Conservation (phyloP, 2,797 vertebrate species). For the Chromobotia macracanthus region DNA sequence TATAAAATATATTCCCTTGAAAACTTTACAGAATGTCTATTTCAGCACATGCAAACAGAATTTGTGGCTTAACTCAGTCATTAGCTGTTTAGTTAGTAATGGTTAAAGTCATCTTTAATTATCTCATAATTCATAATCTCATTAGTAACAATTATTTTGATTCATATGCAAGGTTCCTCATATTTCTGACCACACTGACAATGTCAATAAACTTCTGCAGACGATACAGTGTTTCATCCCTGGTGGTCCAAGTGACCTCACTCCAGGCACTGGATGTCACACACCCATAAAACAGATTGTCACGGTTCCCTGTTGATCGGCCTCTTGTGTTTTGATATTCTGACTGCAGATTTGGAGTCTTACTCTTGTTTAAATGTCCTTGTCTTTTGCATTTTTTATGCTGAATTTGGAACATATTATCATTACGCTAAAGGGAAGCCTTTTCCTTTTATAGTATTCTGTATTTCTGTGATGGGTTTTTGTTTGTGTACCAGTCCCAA, state of each 20-base stretch:
- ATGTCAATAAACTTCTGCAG: constrained; percentile 23
- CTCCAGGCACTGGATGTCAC: constrained; percentile 27
- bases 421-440: not conserved
- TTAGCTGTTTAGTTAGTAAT: not conserved
- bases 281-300: constrained; percentile 47
- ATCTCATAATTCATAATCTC: not conserved
- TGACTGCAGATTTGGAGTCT: constrained; percentile 3
- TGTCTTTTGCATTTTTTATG: not conserved
- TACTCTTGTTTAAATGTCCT: constrained; percentile 42
- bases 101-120: not conserved
- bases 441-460: not conserved
- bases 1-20: not conserved
- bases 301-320: constrained; percentile 28
- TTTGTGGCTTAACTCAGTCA: not conserved
- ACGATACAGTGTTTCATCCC: constrained; percentile 32
- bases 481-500: not conserved
- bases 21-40: not conserved
- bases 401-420: not conserved
- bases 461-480: not conserved
- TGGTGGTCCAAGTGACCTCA: constrained; percentile 55
- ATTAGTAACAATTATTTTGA: too few relatives aligned
- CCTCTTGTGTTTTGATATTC: not conserved
- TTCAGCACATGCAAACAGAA: not conserved
- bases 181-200: constrained; percentile 9
- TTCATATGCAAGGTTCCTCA: too few relatives aligned